Conservation (phyloP, 2,797 vertebrate genomes). For the Acanthurus tractus region DNA sequence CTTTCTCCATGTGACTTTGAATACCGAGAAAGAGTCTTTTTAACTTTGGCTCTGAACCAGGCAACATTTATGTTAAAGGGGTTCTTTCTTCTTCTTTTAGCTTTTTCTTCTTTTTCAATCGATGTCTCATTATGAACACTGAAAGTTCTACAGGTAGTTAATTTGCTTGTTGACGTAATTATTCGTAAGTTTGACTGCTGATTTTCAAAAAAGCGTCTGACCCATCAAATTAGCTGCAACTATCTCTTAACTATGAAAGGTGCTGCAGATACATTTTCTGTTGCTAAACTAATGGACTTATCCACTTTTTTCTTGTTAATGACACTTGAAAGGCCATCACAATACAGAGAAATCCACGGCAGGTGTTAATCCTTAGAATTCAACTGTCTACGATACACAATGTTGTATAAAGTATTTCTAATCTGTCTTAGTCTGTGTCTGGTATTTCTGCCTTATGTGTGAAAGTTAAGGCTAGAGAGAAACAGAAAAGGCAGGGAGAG, state of each 20-base stretch:
- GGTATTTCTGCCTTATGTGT: too few relatives aligned
- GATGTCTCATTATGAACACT: not conserved
- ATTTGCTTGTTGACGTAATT: not conserved
- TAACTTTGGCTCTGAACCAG: not conserved
- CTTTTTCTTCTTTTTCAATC: too few relatives aligned
- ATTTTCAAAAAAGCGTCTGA: too few relatives aligned
- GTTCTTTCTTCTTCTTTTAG: not conserved
- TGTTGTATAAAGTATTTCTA: too few relatives aligned
- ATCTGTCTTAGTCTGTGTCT: not conserved
- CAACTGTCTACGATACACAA: not conserved
- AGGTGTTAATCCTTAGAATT: not conserved
- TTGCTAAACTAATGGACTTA: not conserved
- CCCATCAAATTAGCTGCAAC: too few relatives aligned
- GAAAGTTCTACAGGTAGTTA: not conserved
- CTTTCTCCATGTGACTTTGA: conserved; percentile 10
- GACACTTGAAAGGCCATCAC: not conserved
- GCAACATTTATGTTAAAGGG: not conserved
- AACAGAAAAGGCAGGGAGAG: too few relatives aligned
- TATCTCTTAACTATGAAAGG: too few relatives aligned
- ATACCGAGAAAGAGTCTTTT: not conserved
- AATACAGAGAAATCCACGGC: not conserved
- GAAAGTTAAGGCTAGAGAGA: too few relatives aligned
- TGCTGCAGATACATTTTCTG: not conserved
- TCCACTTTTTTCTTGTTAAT: too few relatives aligned
- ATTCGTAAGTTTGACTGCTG: too few relatives aligned